A percentile compares a stretch with the other conserved stretches of the same genome.
These are phyloP conservation scores for Hypotaenidia okinawae DNA, from an alignment of 2,797 vertebrate species.

Conservation along the genomic window DNA sequence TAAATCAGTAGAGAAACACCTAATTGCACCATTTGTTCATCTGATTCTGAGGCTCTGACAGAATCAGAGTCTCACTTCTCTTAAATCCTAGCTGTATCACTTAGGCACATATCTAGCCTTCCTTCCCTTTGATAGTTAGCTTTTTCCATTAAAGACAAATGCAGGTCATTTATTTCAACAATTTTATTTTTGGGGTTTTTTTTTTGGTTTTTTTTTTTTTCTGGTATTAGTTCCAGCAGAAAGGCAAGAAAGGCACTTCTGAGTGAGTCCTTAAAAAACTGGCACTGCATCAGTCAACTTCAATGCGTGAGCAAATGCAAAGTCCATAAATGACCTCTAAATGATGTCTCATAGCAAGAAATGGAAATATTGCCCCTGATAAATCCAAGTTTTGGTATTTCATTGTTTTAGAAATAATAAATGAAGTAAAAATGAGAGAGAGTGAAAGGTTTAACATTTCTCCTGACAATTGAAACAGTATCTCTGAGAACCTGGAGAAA, in stretches of 20 bases:
- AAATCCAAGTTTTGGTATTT: background rate
- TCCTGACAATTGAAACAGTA: slow-evolving; percentile 1
- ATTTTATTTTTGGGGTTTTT: background rate
- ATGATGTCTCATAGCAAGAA: background rate
- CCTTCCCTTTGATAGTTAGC: background rate
- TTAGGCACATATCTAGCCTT: background rate
- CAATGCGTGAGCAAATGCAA: background rate
- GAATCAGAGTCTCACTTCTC: background rate
- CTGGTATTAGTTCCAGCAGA: background rate
- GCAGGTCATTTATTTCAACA: background rate
- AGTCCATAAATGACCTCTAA: background rate
- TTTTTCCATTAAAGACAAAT: background rate
- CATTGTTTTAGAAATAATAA: background rate
- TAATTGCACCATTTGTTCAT: background rate
- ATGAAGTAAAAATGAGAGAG: background rate
- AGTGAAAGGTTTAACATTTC: background rate
- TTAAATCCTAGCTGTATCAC: background rate
- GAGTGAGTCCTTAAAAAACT: background rate
- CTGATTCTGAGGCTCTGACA: background rate
- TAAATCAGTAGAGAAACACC: background rate
- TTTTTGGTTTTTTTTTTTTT: background rate
- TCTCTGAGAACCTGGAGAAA: background rate
- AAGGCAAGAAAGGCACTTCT: background rate
- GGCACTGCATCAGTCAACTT: background rate
- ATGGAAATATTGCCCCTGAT: background rate